A percentile compares a stretch with the other conserved stretches of the same genome.
Conservation (phyloP, 1,140 invertebrate species). For the Trichonephila inaurata region DNA sequence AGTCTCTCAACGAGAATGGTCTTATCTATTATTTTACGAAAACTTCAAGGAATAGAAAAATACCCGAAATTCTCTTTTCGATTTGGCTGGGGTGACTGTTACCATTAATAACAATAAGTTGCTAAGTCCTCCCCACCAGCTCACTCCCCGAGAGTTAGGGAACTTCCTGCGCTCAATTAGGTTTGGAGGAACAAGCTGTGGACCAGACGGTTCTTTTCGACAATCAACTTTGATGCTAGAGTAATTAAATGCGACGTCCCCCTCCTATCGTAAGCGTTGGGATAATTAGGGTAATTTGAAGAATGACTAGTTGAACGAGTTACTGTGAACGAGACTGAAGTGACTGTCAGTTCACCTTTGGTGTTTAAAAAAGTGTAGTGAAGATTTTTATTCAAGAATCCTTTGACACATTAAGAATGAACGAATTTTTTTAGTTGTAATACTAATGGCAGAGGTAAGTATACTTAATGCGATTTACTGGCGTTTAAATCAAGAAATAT, state of each 20-base stretch:
- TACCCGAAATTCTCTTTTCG: neutral
- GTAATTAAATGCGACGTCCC: constrained; percentile 34
- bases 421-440: neutral
- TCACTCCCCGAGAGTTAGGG: neutral
- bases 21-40: constrained; percentile 21
- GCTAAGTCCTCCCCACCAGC: neutral
- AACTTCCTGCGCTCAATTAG: constrained; percentile 31
- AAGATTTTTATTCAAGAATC: neutral
- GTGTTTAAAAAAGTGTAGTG: neutral
- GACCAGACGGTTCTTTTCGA: constrained; percentile 29
- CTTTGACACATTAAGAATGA: neutral
- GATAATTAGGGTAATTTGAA: constrained; percentile 36
- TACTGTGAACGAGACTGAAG: neutral
- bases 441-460: neutral
- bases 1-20: neutral
- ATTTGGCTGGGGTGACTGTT: neutral
- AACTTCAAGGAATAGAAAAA: constrained; percentile 14
- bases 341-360: neutral
- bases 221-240: constrained; percentile 30
- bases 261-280: constrained; percentile 5
- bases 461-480: neutral
- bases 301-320: neutral
- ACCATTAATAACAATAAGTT: constrained; percentile 29
- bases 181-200: neutral
- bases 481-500: neutral